These are phyloP conservation scores for Montipora cactus DNA, from an alignment of 64 coral and sea anemone species.

Conservation along the genomic window DNA sequence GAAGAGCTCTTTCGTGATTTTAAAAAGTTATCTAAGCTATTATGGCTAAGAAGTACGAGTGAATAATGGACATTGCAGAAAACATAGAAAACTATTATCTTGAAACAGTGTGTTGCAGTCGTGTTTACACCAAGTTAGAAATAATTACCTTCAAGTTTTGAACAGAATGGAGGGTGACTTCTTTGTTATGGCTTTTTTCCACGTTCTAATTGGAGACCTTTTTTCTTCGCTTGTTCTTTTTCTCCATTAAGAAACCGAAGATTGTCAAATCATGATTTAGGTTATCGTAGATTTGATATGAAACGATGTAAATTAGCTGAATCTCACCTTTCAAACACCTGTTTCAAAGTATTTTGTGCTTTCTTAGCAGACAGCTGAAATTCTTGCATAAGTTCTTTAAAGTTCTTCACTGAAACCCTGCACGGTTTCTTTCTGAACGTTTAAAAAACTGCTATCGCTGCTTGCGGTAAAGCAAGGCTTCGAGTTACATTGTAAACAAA, in stretches of 20 bases:
- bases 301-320: conserved; percentile 58
- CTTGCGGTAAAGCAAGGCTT: conserved; percentile 14
- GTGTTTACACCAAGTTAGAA: conserved; percentile 43
- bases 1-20: conserved; percentile 46
- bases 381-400: conserved; percentile 37
- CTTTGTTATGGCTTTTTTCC: background rate
- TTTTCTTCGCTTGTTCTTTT: background rate
- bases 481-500: conserved; percentile 21
- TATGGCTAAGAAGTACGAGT: conserved; percentile 51
- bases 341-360: conserved; percentile 51
- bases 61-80: conserved; percentile 37
- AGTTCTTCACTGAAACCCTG: conserved; percentile 27
- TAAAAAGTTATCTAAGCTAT: conserved; percentile 60
- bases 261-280: conserved; percentile 37
- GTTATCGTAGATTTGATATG: conserved; percentile 51
- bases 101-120: conserved; percentile 52
- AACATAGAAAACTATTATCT: conserved; percentile 48
- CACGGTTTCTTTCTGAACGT: background rate
- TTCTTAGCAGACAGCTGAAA: conserved; percentile 56
- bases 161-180: conserved; percentile 7
- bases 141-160: conserved; percentile 59
- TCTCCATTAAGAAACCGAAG: conserved; percentile 37
- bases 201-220: conserved; percentile 17
- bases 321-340: conserved; percentile 21
- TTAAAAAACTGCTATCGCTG: background rate